Conservation (phyloP, 2,888 invertebrate species). For the Achlya flavicornis region DNA sequence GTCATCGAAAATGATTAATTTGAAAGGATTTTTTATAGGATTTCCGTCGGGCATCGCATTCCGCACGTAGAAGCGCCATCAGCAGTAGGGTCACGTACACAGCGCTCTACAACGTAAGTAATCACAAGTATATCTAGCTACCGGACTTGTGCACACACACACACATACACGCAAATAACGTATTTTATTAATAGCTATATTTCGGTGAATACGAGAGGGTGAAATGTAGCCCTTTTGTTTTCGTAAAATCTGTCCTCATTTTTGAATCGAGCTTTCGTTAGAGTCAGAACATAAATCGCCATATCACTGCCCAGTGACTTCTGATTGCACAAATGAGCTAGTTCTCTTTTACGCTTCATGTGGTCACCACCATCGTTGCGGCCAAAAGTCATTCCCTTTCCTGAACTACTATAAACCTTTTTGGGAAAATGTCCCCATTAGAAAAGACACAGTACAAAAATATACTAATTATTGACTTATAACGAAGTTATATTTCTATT, state of each 20-base stretch:
- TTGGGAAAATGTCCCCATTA: not conserved
- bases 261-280: not conserved
- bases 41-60: constrained; percentile 31
- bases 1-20: constrained; percentile 11
- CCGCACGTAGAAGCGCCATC: constrained; percentile 31
- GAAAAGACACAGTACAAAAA: not conserved
- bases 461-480: not conserved
- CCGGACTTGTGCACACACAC: constrained; percentile 46
- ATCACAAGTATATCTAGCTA: constrained; percentile 63
- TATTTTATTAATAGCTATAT: constrained; percentile 8
- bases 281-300: too few species aligned
- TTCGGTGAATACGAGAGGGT: not conserved
- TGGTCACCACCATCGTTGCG: too few species aligned
- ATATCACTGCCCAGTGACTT: too few species aligned
- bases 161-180: constrained; percentile 25
- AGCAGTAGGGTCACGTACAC: constrained; percentile 56
- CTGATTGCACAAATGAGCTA: not conserved
- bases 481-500: not conserved
- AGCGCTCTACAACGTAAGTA: constrained; percentile 46
- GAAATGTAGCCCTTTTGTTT: not conserved
- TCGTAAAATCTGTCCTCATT: not conserved
- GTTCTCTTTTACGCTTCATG: too few species aligned
- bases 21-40: constrained; percentile 21
- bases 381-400: too few species aligned
- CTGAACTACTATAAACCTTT: not conserved